Evolutionary conservation across 2,888 invertebrate species (phyloP).

Genomic region (Corythucha ciliata): DNA sequence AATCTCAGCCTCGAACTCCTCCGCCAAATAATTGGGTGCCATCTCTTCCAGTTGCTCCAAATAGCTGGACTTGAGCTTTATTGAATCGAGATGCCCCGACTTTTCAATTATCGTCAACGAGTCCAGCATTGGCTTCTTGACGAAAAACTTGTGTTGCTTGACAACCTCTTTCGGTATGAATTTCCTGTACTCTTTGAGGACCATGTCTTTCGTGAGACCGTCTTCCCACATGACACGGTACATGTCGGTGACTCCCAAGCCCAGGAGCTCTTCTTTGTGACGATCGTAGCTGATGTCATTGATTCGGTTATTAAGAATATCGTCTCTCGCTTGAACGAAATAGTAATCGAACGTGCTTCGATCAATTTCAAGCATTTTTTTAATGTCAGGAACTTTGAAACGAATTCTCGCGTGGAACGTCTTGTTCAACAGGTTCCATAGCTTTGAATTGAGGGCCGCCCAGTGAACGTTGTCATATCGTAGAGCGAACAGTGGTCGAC

Average conservation of each 20-base stretch:
- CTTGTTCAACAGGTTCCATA: slow-evolving; percentile 46
- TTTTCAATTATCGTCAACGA: slow-evolving; percentile 50
- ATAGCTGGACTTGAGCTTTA: slow-evolving; percentile 68
- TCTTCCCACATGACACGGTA: slow-evolving; percentile 71
- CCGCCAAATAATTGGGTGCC: slow-evolving; percentile 72
- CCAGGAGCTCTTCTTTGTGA: slow-evolving; percentile 66
- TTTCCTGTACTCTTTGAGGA: slow-evolving; percentile 69
- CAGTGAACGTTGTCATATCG: slow-evolving; percentile 56
- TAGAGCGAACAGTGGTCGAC: slow-evolving; percentile 68
- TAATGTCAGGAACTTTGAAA: slow-evolving; percentile 60
- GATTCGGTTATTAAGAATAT: slow-evolving; percentile 70
- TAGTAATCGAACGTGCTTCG: slow-evolving; percentile 71
- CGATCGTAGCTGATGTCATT: slow-evolving; percentile 69
- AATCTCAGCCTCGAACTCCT: slow-evolving; percentile 59
- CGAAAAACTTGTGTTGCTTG: slow-evolving; percentile 62
- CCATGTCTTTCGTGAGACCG: slow-evolving; percentile 53
- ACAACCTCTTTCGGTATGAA: slow-evolving; percentile 70
- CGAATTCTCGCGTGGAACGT: slow-evolving; percentile 64
- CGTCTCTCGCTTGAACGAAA: slow-evolving; percentile 73
- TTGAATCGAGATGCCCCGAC: slow-evolving; percentile 48
- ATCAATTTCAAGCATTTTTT: slow-evolving; percentile 57
- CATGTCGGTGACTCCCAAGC: slow-evolving; percentile 82
- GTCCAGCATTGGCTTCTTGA: slow-evolving; percentile 64
- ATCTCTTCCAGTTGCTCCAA: slow-evolving; percentile 68
- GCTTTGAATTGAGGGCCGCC: slow-evolving; percentile 54